A percentile compares a stretch with the other conserved stretches of the same genome.
phyloP scores from a whole-genome alignment of 2,113 vertebrate species.

The Neogale vison region DNA sequence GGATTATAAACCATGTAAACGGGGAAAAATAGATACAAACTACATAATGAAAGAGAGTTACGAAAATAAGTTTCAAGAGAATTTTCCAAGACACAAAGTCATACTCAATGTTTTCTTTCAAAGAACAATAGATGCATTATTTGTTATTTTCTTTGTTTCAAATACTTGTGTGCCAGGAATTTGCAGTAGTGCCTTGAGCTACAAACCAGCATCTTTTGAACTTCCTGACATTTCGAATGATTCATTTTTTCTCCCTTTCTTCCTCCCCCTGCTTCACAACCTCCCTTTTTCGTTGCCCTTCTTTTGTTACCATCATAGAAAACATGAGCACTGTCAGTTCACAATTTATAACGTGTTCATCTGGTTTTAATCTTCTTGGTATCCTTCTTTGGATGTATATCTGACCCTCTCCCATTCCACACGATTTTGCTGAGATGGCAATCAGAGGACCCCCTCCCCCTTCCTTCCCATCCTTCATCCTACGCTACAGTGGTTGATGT shows the following conservation, averaged over 20 bases:
- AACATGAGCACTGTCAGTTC: neutral
- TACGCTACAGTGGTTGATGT: neutral
- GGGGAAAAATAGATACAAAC: neutral
- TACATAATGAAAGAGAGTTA: slow-evolving; percentile 9
- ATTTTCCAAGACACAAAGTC: slow-evolving; percentile 50
- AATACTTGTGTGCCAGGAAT: neutral
- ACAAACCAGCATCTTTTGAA: neutral
- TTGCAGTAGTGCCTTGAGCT: neutral
- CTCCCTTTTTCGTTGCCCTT: neutral
- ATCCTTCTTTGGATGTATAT: neutral
- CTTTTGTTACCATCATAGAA: slow-evolving; percentile 11
- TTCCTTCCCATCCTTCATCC: neutral
- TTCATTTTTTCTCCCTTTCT: neutral
- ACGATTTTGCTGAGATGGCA: neutral
- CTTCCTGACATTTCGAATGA: slow-evolving; percentile 25
- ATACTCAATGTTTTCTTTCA: neutral
- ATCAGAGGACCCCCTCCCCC: neutral
- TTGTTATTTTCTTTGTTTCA: slow-evolving; percentile 16
- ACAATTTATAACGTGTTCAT: neutral
- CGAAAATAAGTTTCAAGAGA: slow-evolving; percentile 24
- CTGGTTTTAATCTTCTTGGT: neutral
- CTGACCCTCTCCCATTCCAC: neutral
- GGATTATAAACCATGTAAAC: slow-evolving; percentile 24
- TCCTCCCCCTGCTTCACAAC: neutral
- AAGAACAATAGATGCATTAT: neutral